These are phyloP conservation scores for Morus bassanus DNA, from an alignment of 2,797 vertebrate species.

Conservation along the genomic window DNA sequence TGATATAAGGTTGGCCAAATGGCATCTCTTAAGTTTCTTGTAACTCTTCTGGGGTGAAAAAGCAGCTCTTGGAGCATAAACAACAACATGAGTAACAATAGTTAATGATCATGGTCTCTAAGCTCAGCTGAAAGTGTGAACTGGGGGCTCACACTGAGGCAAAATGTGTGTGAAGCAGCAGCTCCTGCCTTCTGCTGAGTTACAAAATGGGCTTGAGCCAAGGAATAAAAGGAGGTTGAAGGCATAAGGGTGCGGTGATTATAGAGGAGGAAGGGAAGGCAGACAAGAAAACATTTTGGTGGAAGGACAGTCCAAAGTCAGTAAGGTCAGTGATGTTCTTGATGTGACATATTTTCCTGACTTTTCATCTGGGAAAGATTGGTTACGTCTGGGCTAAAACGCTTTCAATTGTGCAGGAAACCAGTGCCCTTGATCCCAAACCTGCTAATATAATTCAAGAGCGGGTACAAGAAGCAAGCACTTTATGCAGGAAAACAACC, in stretches of 20 bases:
- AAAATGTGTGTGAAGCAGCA: conserved; percentile 63
- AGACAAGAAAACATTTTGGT: neutral
- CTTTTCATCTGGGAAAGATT: neutral
- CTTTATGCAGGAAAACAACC: neutral
- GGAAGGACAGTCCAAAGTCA: neutral
- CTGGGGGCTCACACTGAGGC: conserved; percentile 30
- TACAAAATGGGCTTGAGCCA: conserved; percentile 23
- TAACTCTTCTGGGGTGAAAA: conserved; percentile 40
- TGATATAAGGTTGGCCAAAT: neutral
- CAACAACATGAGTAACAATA: conserved; percentile 45
- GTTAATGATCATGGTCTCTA: conserved; percentile 32
- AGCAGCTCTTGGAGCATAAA: conserved; percentile 53
- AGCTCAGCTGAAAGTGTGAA: conserved; percentile 53
- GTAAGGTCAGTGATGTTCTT: neutral
- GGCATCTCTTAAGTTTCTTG: neutral
- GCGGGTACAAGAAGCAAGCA: neutral
- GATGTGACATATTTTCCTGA: neutral
- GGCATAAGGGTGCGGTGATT: neutral
- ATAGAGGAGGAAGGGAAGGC: neutral
- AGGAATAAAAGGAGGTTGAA: conserved; percentile 16
- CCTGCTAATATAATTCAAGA: neutral
- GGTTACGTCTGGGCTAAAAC: neutral
- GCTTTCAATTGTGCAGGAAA: neutral
- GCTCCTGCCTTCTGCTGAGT: conserved; percentile 62
- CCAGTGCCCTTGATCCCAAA: neutral